Evolutionary conservation across 2,113 vertebrate species (phyloP).

Genomic region (Talpa occidentalis): DNA sequence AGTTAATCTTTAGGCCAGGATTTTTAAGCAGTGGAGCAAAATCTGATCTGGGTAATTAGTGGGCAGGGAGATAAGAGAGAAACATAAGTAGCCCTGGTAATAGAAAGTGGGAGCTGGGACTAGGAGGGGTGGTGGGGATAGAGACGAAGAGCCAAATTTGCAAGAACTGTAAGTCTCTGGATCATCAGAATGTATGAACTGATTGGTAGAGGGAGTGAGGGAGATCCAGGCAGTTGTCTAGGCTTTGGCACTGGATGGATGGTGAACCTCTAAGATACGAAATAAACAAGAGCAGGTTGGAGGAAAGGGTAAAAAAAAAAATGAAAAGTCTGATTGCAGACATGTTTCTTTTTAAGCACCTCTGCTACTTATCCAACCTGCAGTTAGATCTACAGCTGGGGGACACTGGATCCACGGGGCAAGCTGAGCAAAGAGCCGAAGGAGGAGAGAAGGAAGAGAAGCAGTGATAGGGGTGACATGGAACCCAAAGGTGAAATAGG

Average conservation of each 20-base stretch:
- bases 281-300: not conserved
- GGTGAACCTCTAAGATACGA: not conserved
- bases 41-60: not conserved
- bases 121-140: not conserved
- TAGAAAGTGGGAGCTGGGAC: not conserved
- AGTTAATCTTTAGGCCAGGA: not conserved
- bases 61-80: not conserved
- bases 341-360: not conserved
- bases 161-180: not conserved
- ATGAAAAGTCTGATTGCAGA: not conserved
- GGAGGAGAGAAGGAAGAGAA: not conserved
- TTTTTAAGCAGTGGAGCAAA: slow-evolving; percentile 11
- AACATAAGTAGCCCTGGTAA: not conserved
- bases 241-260: not conserved
- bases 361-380: not conserved
- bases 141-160: not conserved
- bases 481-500: not conserved
- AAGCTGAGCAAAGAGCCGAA: not conserved
- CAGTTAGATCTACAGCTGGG: not conserved
- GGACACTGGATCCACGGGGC: not conserved
- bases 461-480: not conserved
- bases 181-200: not conserved
- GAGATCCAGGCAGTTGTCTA: not conserved
- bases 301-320: not conserved
- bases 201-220: not conserved